Conservation (phyloP, 2,797 vertebrate genomes). For the Bothrops alternatus region DNA sequence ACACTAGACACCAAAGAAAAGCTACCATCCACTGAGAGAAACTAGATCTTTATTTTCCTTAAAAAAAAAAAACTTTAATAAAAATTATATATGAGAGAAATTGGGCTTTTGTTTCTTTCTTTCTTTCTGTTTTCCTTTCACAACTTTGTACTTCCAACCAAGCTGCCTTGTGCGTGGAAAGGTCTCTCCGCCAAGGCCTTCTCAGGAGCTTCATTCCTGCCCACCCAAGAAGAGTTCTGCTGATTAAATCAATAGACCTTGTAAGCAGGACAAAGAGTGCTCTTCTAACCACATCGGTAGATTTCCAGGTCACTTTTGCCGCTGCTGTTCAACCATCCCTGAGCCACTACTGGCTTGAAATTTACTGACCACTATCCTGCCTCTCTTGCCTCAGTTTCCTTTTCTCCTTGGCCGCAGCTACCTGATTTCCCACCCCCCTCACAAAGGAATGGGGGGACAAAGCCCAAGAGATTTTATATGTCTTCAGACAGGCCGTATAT, state of each 20-base stretch:
- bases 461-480: background rate
- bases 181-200: background rate
- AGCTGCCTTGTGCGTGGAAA: background rate
- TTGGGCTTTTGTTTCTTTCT: background rate
- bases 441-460: background rate
- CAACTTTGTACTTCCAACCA: background rate
- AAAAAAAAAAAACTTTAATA: background rate
- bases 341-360: background rate
- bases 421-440: background rate
- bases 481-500: background rate
- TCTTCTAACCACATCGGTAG: background rate
- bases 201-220: background rate
- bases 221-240: background rate
- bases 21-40: background rate
- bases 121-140: background rate
- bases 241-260: background rate
- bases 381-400: background rate
- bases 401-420: background rate
- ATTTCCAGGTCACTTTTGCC: background rate
- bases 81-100: background rate
- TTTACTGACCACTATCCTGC: background rate
- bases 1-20: background rate
- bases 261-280: background rate
- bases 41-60: background rate
- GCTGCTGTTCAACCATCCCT: background rate